Evolutionary conservation across 2,888 invertebrate genomes (phyloP), one percentile per base, ranked within the genome.

Genomic region (Schrankia costaestrigalis): DNA sequence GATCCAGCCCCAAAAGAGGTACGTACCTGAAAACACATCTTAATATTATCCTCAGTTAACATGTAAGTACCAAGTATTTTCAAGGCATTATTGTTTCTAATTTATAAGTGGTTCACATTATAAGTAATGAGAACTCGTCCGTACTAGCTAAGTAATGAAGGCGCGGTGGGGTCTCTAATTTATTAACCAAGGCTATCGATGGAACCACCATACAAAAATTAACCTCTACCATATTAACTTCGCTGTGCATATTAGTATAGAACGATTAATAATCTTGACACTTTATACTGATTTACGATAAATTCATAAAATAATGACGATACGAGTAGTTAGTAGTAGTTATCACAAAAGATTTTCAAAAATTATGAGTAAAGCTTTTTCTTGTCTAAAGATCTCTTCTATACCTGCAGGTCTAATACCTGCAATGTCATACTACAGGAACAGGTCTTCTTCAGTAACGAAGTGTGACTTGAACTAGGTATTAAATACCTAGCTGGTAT

Each of bases 131-230:
- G 62, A 67, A 63, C 57, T 53, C 57, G 50, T 58, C 54, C 61
- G 60, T 68, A 57, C 57, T 58, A 51, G 45, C 60, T 75, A 74
- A 77, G 77, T 75, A 76, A 77, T 62, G 55, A 71, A 72, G 70
- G 72, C 73, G 74, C 56, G 73, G 71, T 60, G 56, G 56, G 62
- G 56, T 58, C 54, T 77, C 82, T 86, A 86, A 86, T 87, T 86
- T 87, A 86, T 85, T 86, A 86, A 83, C 78, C 72, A 71, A 69
- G 65, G 71, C 65, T 71, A 82, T 78, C 75, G 76, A 73, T 73
- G 62, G 62, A 55, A 66, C 68, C 68, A 72, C 77, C 72, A 68
- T 78, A 82, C 74, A 85, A 71, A 78, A 86, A 86, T 86, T 86
- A 86, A 81, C 78, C 74, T 82, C 65, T 67, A 67, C 68, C 66